phyloP scores from a whole-genome alignment of 2,113 vertebrate species.

The Callopanchax toddi region DNA sequence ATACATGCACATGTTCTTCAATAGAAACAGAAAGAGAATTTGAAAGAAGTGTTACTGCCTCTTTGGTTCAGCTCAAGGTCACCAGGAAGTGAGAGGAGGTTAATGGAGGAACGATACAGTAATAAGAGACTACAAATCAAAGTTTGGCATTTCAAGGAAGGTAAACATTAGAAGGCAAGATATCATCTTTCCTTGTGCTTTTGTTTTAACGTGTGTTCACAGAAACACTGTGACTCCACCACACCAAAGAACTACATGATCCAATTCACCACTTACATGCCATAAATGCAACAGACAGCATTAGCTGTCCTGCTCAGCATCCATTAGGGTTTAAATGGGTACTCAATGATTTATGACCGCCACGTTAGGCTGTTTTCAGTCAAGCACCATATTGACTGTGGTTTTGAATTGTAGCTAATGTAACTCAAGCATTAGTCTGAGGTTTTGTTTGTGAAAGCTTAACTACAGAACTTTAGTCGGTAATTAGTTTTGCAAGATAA shows the following conservation, averaged over 20 bases:
- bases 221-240: not conserved
- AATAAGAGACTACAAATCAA: constrained; percentile 30
- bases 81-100: constrained; percentile 37
- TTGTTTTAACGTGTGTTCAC: constrained; percentile 27
- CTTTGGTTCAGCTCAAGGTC: constrained; percentile 12
- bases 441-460: constrained; percentile 1
- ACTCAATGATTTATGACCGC: constrained; percentile 7
- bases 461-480: not conserved
- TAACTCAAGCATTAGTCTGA: not conserved
- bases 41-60: not conserved
- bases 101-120: constrained; percentile 14
- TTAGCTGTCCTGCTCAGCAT: constrained; percentile 1
- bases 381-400: not conserved
- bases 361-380: constrained; percentile 1
- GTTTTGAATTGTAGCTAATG: not conserved
- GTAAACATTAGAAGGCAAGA: constrained; percentile 7
- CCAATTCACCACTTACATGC: not conserved
- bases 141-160: constrained; percentile 23
- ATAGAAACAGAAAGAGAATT: too few species aligned
- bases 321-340: not conserved
- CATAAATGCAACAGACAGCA: constrained; percentile 4
- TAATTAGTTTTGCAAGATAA: not conserved
- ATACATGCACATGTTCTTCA: too few species aligned
- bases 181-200: constrained; percentile 32
- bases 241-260: not conserved